Base-by-base conservation (phyloP, 2,113 vertebrate species). In the Bos indicus region DNA sequence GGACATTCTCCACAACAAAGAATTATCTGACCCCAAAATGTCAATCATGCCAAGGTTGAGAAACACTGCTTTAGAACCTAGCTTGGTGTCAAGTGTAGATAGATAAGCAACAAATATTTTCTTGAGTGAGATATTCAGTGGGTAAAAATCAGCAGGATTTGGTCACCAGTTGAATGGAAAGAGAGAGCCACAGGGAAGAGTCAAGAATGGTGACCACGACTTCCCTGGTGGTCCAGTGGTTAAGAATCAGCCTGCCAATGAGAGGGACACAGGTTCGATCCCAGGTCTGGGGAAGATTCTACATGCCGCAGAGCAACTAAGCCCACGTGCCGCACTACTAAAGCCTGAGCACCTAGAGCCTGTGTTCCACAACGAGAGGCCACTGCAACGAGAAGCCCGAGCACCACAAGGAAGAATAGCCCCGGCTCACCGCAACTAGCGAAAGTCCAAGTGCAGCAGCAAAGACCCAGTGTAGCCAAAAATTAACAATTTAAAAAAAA, bases 361-460 rank as follows among this genome's bases (percentile, higher is more conserved):
- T 77, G 36, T 26, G 36, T 43, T 26, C 23, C 40, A 26, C 36
- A 77, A 40, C 1, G 21, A 74, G 71, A 43, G 71, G 71, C 71
- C 36, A 74, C 71, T 74, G 36, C 21, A 43, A 2, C 13, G 71
- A 43, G 71, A 43, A 74, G 36, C 36, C 71, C 1, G 0, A 13
- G 36, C 6, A 7, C 1, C 23, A 7, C 71, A 43, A 74, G 36
- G 36, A 13, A 43, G 36, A 74, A 19, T 3, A 25, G 67, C 19
- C n/a, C 64, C 8, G 4, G 4, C 36, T 25, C 71, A 43, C 11
- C 0, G 0, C 19, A 25, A 5, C 36, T 14, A 74, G 23, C 25
- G 71, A 26, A 43, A 74, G 36, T 13, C 12, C 36, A 26, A 26
- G 71, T 40, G 36, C 36, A 77, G 71, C 71, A 43, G 71, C 36